Evolutionary conservation across 2,888 invertebrate species (phyloP).

Genomic region (Empis livida): DNA sequence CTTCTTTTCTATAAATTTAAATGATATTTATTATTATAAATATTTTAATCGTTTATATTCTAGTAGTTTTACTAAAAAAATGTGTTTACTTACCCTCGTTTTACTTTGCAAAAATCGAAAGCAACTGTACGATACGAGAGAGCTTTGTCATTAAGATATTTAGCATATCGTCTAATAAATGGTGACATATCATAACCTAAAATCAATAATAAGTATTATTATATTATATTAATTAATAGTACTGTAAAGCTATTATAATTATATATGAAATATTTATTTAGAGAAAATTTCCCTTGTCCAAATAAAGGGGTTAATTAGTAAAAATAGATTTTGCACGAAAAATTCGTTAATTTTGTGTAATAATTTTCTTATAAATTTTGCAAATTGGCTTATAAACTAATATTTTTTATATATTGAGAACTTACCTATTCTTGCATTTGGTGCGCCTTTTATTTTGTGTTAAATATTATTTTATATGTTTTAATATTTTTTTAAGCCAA

Average conservation of each 20-base stretch:
- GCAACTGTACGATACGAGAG: conserved; percentile 96
- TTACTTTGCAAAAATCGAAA: conserved; percentile 99
- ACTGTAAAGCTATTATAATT: no score
- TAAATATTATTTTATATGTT: conserved; percentile 6
- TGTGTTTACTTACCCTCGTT: conserved; percentile 76
- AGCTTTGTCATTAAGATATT: conserved; percentile 98
- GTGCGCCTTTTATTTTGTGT: conserved; percentile 5
- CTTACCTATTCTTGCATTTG: conserved; percentile 1
- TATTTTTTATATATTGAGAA: no score
- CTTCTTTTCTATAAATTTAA: conserved; percentile 76
- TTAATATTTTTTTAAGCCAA: conserved; percentile 8
- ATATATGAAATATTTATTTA: no score
- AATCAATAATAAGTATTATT: background rate
- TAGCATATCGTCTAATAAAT: conserved; percentile 96
- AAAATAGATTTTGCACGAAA: no score
- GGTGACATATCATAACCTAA: conserved; percentile 99
- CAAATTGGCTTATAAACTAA: no score
- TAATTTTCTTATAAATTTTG: no score
- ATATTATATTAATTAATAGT: background rate
- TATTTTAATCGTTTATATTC: background rate
- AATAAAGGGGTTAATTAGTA: no score
- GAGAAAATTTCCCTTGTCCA: no score
- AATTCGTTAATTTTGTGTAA: no score
- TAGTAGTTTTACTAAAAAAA: no score
- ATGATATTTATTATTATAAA: background rate